phyloP scores from a whole-genome alignment of 2,888 invertebrate species.

The Trisateles emortualis region DNA sequence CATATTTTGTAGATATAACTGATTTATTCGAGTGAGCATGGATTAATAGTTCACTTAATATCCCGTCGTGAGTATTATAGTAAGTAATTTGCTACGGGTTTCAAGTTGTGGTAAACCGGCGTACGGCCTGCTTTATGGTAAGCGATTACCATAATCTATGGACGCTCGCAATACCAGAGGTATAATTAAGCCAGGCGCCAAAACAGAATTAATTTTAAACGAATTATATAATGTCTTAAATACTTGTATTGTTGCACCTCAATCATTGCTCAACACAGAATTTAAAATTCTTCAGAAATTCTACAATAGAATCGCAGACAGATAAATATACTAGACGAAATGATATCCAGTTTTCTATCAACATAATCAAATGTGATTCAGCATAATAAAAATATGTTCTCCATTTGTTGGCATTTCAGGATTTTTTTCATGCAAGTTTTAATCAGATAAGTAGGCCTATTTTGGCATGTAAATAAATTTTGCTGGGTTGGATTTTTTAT shows the following conservation, averaged over 20 bases:
- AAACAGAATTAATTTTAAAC: too few species aligned
- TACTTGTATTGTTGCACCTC: too few species aligned
- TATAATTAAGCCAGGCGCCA: too few species aligned
- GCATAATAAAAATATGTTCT: background rate
- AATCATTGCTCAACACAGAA: too few species aligned
- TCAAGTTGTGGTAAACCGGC: slow-evolving; percentile 10
- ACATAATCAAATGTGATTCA: background rate
- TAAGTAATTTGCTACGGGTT: slow-evolving; percentile 20
- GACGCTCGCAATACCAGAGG: too few species aligned
- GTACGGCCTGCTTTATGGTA: too few species aligned
- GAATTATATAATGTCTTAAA: too few species aligned
- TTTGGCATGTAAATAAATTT: background rate
- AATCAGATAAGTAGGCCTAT: too few species aligned
- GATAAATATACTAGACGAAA: background rate
- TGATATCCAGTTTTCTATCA: background rate
- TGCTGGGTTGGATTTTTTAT: background rate
- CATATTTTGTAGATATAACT: slow-evolving; percentile 32
- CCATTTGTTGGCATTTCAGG: background rate
- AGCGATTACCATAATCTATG: background rate
- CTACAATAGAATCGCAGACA: background rate
- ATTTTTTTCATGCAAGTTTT: background rate
- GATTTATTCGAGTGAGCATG: slow-evolving; percentile 16
- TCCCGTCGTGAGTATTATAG: slow-evolving; percentile 24
- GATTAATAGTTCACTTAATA: slow-evolving; percentile 37
- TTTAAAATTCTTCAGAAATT: too few species aligned